Evolutionary conservation across 2,113 vertebrate species (phyloP).

Genomic region (Vidua chalybeata): DNA sequence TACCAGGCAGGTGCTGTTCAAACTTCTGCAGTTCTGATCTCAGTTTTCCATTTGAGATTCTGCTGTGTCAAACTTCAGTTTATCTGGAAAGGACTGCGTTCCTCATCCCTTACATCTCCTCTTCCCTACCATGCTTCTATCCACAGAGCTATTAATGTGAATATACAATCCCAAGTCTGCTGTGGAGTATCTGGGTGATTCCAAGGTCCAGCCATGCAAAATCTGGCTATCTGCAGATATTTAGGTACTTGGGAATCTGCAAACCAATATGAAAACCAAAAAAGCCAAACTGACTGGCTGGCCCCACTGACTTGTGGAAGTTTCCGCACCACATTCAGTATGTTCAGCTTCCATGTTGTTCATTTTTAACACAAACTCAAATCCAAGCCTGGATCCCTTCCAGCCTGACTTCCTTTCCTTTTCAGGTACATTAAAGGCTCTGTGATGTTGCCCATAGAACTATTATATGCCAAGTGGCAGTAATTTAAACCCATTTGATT

Average conservation of each 20-base stretch:
- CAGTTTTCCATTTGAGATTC: neutral
- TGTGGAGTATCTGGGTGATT: neutral
- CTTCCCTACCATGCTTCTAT: neutral
- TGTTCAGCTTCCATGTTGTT: fast-evolving
- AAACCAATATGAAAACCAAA: neutral
- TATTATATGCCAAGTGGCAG: neutral
- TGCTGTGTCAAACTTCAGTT: neutral
- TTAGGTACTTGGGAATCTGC: neutral
- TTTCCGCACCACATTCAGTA: neutral
- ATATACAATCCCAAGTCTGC: neutral
- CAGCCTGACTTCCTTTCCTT: neutral
- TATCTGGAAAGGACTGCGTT: neutral
- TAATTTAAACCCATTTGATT: neutral
- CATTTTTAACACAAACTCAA: neutral
- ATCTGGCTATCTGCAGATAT: neutral
- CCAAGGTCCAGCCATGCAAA: neutral
- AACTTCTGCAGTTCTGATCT: neutral
- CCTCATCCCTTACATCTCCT: neutral
- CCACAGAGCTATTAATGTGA: neutral
- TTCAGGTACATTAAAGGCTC: neutral
- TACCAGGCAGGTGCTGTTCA: neutral
- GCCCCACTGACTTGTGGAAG: neutral
- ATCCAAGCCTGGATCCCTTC: neutral
- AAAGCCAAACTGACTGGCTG: neutral
- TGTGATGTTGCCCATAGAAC: neutral